These are phyloP conservation scores for Bufotes viridis DNA, from an alignment of 2,797 vertebrate genomes.

Conservation along the genomic window DNA sequence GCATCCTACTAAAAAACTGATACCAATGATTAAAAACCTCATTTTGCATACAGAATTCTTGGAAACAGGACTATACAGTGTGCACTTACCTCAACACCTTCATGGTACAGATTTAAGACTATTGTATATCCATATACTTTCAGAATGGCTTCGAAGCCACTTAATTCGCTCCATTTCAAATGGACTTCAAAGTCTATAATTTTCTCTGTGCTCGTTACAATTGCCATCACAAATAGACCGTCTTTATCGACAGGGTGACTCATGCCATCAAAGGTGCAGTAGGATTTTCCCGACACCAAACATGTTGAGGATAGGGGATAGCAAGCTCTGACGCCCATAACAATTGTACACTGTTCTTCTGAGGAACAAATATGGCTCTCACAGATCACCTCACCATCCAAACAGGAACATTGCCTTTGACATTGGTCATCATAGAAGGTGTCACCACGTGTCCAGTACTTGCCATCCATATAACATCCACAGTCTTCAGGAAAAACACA, in stretches of 20 bases:
- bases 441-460: conserved; percentile 65
- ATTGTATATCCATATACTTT: background rate
- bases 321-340: background rate
- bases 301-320: background rate
- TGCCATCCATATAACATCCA: conserved; percentile 71
- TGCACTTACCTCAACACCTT: background rate
- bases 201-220: background rate
- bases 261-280: conserved; percentile 24
- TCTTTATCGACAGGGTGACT: background rate
- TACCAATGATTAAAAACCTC: background rate
- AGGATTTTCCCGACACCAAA: background rate
- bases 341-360: background rate
- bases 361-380: background rate
- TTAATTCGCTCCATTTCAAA: background rate
- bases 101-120: too few species aligned
- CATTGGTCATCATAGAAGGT: background rate
- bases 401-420: background rate
- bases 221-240: background rate
- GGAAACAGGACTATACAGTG: background rate
- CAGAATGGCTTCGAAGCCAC: background rate
- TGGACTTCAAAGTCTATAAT: conserved; percentile 13
- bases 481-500: conserved; percentile 71
- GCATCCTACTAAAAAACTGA: too few species aligned
- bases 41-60: background rate
- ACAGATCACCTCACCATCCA: background rate